A percentile compares a stretch with the other conserved stretches of the same genome.
These are phyloP conservation scores for Cataglyphis altisquamis DNA, from an alignment of 2,888 invertebrate species.

Conservation along the genomic window DNA sequence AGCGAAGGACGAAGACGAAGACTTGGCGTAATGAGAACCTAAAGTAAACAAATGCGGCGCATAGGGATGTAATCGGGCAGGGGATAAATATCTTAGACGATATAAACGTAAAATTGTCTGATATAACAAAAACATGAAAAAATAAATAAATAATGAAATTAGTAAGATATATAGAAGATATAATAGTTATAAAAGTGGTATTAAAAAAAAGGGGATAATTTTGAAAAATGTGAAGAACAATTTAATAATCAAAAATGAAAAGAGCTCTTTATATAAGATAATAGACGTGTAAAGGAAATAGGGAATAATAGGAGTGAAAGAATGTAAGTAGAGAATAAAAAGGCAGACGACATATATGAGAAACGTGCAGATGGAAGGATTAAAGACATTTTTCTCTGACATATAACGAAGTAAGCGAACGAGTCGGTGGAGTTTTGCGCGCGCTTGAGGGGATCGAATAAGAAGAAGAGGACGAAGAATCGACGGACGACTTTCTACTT, in stretches of 20 bases:
- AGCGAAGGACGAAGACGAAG: constrained; percentile 50
- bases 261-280: neutral
- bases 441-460: constrained; percentile 48
- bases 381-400: constrained; percentile 19
- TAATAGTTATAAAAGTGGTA: neutral
- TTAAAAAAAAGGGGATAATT: neutral
- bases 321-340: neutral
- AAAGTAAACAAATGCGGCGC: constrained; percentile 39
- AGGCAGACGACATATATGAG: neutral
- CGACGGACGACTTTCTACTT: constrained; percentile 69
- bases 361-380: constrained; percentile 26
- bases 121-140: neutral
- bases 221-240: neutral
- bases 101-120: constrained; percentile 2
- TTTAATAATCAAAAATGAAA: neutral
- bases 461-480: constrained; percentile 69
- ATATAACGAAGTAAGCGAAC: constrained; percentile 15
- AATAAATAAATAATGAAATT: neutral
- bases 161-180: neutral
- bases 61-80: constrained; percentile 10
- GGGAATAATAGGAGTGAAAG: neutral
- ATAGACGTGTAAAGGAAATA: constrained; percentile 2
- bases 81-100: constrained; percentile 41
- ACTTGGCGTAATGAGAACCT: constrained; percentile 46
- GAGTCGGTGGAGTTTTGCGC: constrained; percentile 35